Evolutionary conservation across 2,888 invertebrate species (phyloP).

Genomic region (Lasioglossum zephyrum): DNA sequence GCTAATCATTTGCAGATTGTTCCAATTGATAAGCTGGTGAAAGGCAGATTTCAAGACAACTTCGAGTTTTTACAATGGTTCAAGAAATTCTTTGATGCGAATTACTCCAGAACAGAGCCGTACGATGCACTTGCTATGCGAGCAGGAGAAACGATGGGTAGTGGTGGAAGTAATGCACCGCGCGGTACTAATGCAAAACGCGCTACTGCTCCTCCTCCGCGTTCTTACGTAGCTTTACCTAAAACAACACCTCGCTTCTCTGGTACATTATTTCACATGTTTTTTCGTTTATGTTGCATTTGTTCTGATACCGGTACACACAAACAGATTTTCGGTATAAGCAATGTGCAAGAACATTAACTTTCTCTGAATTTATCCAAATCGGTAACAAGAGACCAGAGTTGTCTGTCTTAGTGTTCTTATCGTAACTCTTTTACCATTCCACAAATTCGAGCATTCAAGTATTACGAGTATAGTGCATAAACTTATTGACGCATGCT

Average conservation of each 20-base stretch:
- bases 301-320: constrained; percentile 22
- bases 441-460: too few species aligned
- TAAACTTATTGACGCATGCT: constrained; percentile 40
- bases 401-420: constrained; percentile 37
- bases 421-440: too few species aligned
- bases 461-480: constrained; percentile 11
- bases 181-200: constrained; percentile 85
- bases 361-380: constrained; percentile 25
- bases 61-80: constrained; percentile 99
- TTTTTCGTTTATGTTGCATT: constrained; percentile 39
- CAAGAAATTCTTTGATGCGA: constrained; percentile 99
- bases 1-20: constrained; percentile 90
- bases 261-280: constrained; percentile 85
- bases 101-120: constrained; percentile 95
- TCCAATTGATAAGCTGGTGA: constrained; percentile 97
- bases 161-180: constrained; percentile 88
- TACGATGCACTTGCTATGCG: constrained; percentile 96
- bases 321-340: constrained; percentile 1
- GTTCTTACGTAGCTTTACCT: constrained; percentile 84
- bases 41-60: constrained; percentile 99
- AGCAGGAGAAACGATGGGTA: constrained; percentile 94
- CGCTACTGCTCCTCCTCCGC: constrained; percentile 81
- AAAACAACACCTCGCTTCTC: constrained; percentile 88
- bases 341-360: constrained; percentile 16
- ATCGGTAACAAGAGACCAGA: constrained; percentile 8